Conservation (phyloP, 2,797 vertebrate genomes). For the Sebastes nivosus region DNA sequence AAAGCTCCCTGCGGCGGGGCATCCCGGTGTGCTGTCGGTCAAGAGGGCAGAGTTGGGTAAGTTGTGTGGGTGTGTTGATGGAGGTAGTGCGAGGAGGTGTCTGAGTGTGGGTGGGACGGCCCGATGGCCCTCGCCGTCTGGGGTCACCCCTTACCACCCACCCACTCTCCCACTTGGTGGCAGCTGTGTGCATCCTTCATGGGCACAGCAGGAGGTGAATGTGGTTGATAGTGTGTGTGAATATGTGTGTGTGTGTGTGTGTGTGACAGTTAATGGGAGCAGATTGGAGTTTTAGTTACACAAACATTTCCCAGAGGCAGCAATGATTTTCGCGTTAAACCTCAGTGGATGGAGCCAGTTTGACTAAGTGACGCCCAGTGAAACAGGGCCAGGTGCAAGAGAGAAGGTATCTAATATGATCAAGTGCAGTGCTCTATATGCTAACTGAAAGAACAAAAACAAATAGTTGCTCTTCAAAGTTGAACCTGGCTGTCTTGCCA, state of each 20-base stretch:
- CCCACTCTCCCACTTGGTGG: constrained; percentile 38
- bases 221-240: constrained; percentile 38
- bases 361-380: not conserved
- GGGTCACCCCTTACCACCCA: constrained; percentile 45
- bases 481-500: not conserved
- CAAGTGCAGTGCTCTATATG: not conserved
- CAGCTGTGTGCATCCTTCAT: constrained; percentile 67
- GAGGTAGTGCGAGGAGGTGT: constrained; percentile 24
- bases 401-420: not conserved
- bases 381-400: not conserved
- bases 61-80: constrained; percentile 27
- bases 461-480: not conserved
- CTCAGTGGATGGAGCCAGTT: not conserved
- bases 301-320: constrained; percentile 15
- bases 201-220: constrained; percentile 42
- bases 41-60: constrained; percentile 47
- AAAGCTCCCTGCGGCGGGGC: constrained; percentile 27
- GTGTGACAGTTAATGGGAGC: not conserved
- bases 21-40: constrained; percentile 53
- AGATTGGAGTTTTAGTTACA: constrained; percentile 41
- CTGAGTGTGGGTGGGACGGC: constrained; percentile 29
- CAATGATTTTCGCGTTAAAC: not conserved
- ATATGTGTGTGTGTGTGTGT: not conserved
- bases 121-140: constrained; percentile 31
- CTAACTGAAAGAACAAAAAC: not conserved